Conservation (phyloP, 1,140 invertebrate genomes). For the Cyphomyrmex costatus region DNA sequence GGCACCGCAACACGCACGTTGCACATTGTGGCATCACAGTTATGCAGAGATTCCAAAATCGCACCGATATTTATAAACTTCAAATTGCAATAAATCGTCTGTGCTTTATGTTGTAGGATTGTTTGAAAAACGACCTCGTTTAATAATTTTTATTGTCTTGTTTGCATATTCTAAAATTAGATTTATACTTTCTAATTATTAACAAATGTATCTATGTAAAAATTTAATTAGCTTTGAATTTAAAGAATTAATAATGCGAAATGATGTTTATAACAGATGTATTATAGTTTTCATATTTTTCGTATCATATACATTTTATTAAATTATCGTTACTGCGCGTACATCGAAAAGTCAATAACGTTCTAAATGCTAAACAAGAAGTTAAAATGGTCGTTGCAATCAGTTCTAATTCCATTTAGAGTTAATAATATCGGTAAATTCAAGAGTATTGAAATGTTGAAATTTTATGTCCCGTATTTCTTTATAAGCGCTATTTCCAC, state of each 20-base stretch:
- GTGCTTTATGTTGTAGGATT: background rate
- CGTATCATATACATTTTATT: background rate
- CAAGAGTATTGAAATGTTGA: constrained; percentile 19
- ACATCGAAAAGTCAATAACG: background rate
- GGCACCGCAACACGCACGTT: constrained; percentile 42
- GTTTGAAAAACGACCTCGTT: background rate
- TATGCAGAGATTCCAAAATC: constrained; percentile 25
- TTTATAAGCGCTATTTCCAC: constrained; percentile 16
- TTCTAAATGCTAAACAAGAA: constrained; percentile 15
- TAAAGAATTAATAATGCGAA: background rate
- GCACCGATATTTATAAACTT: constrained; percentile 33
- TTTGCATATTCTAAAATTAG: background rate
- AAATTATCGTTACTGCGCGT: background rate
- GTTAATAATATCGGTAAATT: constrained; percentile 23
- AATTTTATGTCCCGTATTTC: constrained; percentile 44
- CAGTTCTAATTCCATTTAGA: background rate
- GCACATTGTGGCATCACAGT: constrained; percentile 17
- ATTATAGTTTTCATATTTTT: background rate
- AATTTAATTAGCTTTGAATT: background rate
- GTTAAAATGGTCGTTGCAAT: constrained; percentile 6
- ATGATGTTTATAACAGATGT: background rate
- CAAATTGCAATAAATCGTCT: constrained; percentile 21
- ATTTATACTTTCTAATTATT: background rate
- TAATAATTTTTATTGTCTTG: background rate
- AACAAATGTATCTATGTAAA: constrained; percentile 5